These are phyloP conservation scores for Dastarcus helophoroides DNA, from an alignment of 2,888 invertebrate species.

Conservation along the genomic window DNA sequence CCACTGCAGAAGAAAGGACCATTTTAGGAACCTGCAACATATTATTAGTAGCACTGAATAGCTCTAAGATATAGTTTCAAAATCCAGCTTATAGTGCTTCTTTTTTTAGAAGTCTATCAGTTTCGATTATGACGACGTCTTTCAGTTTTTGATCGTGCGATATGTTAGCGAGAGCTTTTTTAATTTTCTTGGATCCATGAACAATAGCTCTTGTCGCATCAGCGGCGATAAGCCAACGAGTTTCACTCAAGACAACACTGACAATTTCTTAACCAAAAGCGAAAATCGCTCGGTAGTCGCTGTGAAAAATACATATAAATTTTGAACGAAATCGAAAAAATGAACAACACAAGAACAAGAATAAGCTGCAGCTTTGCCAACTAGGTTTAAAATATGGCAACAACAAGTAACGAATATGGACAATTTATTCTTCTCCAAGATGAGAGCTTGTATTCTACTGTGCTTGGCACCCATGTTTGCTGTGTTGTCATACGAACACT, in stretches of 20 bases:
- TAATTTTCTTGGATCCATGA: slow-evolving; percentile 13
- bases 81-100: slow-evolving; percentile 25
- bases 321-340: slow-evolving; percentile 17
- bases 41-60: slow-evolving; percentile 17
- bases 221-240: slow-evolving; percentile 16
- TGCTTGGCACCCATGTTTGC: slow-evolving; percentile 20
- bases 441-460: slow-evolving; percentile 17
- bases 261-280: slow-evolving; percentile 10
- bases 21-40: slow-evolving; percentile 13
- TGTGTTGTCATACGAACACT: slow-evolving; percentile 18
- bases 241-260: slow-evolving; percentile 12
- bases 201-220: slow-evolving; percentile 17
- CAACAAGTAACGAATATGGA: slow-evolving; percentile 14
- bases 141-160: slow-evolving; percentile 12
- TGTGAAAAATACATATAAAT: slow-evolving; percentile 16
- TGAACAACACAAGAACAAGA: slow-evolving; percentile 15
- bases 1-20: slow-evolving; percentile 17
- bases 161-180: slow-evolving; percentile 13
- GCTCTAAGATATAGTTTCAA: slow-evolving; percentile 19
- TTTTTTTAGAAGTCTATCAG: slow-evolving; percentile 15
- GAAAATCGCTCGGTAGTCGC: slow-evolving; percentile 11
- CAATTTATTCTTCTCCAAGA: slow-evolving; percentile 15
- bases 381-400: slow-evolving; percentile 17
- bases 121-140: slow-evolving; percentile 13
- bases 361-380: slow-evolving; percentile 18